A percentile compares a stretch with the other conserved stretches of the same genome.
Evolutionary conservation across 2,797 vertebrate species (phyloP).

Genomic region (Gadopsis marmoratus): DNA sequence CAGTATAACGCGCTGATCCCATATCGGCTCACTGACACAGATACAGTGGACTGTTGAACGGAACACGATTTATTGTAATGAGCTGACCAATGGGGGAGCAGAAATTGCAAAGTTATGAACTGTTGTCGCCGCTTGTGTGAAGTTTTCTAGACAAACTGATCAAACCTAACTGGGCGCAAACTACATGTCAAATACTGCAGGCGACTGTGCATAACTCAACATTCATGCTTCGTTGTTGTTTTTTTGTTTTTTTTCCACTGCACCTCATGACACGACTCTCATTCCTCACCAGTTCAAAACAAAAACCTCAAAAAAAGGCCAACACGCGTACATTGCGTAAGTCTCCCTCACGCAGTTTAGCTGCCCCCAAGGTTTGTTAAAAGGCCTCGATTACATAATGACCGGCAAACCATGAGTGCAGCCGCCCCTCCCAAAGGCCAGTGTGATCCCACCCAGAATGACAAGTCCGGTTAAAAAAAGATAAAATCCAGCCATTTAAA

Average conservation of each 20-base stretch:
- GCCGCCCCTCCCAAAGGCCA: background rate
- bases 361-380: constrained; percentile 50
- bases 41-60: background rate
- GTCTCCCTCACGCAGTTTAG: constrained; percentile 29
- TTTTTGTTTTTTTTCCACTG: background rate
- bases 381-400: constrained; percentile 52
- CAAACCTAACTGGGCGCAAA: background rate
- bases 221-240: constrained; percentile 27
- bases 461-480: background rate
- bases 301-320: constrained; percentile 39
- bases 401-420: constrained; percentile 22
- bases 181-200: background rate
- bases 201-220: background rate
- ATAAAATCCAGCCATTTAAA: background rate
- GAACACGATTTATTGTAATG: background rate
- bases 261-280: background rate
- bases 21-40: constrained; percentile 35
- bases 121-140: background rate
- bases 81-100: background rate
- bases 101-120: background rate
- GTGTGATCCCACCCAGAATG: background rate
- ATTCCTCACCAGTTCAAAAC: background rate
- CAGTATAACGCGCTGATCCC: constrained; percentile 23
- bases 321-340: constrained; percentile 48
- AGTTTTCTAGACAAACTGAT: background rate